Base-by-base conservation (phyloP, 2,888 invertebrate genomes). In the Noctua janthina region DNA sequence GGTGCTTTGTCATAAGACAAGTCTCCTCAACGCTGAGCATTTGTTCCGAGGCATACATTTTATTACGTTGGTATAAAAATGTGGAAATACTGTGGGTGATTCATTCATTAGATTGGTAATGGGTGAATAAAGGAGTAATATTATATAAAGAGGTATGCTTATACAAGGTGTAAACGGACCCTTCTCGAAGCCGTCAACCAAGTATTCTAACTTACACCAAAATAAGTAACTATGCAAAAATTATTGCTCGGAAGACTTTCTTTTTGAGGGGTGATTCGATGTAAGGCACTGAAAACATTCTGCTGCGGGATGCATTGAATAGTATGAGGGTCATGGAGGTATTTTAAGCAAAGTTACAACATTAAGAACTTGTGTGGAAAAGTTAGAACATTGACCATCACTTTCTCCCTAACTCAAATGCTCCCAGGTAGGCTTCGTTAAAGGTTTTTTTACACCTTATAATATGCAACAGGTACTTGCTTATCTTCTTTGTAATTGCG, bases 1-100 rank as follows among this genome's bases (percentile, higher is more conserved):
- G 35, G 17, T 74, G 71, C 85, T 88, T 88, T 90, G 84, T 89
- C 88, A 86, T 82, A 83, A 59, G 59, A 81, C 83, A 78, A 69
- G 84, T 69, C 77, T 89, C 66, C 51, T 79, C 79, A 77, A 76
- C 79, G 49, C 70, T 83, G 64, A 83, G 79, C 79, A 73, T 81
- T 81, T 83, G 82, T 86, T 88, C 78, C 11, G 59, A 51, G 20
- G 20, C 51, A 64, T 78, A 76, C 54, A 77, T 85, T 76, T 79
- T 83, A 76, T 81, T 72, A 75, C 72, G 81, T 78, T 78, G 51
- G 64, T 72, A 72, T 72, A 78, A 87, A 82, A 82, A 74, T 73
- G 73, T 43, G 6, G 39, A 46, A 67, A 46, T 64, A 51, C 62
- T 39, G 23, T 15, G 20, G 10, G 20, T 49, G 43, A 54, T 70